Conservation (phyloP, 1,140 invertebrate species). For the Ptiloglossa arizonensis region DNA sequence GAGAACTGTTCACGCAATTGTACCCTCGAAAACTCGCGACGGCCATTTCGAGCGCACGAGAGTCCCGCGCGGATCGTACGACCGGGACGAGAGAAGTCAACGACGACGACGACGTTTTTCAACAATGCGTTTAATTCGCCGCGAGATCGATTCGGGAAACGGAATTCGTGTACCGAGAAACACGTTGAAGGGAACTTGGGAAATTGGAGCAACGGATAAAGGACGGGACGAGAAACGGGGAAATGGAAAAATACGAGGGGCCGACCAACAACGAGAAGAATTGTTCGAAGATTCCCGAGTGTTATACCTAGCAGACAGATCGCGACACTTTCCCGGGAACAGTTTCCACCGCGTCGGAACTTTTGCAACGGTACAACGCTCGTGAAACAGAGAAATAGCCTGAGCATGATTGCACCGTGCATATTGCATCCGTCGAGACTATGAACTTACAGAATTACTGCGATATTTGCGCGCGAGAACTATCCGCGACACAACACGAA, state of each 20-base stretch:
- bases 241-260: neutral
- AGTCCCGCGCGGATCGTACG: no score
- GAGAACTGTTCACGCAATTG: no score
- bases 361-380: neutral
- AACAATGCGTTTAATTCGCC: neutral
- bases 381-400: neutral
- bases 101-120: no score
- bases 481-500: no score
- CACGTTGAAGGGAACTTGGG: neutral
- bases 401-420: neutral
- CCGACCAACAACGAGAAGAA: neutral
- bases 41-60: no score
- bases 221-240: neutral
- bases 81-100: no score
- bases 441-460: neutral
- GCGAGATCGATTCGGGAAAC: neutral
- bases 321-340: neutral
- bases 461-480: neutral
- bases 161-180: neutral
- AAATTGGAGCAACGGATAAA: conserved; percentile 7
- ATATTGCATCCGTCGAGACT: neutral
- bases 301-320: neutral
- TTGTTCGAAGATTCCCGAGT: neutral
- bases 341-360: neutral
- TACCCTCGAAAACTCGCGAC: no score